These are phyloP conservation scores for Polydrusus cervinus DNA, from an alignment of 2,888 invertebrate genomes.

Conservation along the genomic window DNA sequence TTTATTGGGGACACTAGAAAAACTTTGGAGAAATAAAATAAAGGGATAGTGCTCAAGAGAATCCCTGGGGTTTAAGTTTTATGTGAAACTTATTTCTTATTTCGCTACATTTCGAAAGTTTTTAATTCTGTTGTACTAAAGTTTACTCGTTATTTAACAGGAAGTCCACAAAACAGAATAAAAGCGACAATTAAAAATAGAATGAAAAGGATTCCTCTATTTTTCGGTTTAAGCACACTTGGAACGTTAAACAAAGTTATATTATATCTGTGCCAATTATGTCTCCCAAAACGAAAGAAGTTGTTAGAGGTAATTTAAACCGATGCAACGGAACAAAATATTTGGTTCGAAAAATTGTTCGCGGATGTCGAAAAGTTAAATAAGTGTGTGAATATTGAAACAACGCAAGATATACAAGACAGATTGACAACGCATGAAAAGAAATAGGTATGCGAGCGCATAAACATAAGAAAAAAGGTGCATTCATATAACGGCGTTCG, in stretches of 20 bases:
- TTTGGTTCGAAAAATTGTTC: too few relatives aligned
- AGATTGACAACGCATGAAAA: too few relatives aligned
- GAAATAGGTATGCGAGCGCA: too few relatives aligned
- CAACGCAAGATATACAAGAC: too few relatives aligned
- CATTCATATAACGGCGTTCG: too few relatives aligned
- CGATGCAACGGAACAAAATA: too few relatives aligned
- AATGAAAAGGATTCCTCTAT: background rate
- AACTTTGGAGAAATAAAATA: slow-evolving; percentile 16
- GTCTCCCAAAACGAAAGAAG: too few relatives aligned
- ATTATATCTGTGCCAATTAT: too few relatives aligned
- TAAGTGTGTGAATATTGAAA: too few relatives aligned
- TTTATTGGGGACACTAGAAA: background rate
- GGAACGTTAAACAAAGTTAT: slow-evolving; percentile 5
- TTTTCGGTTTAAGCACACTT: slow-evolving; percentile 10
- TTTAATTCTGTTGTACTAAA: slow-evolving; percentile 27
- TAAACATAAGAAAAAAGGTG: too few relatives aligned
- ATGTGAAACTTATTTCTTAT: slow-evolving; percentile 34
- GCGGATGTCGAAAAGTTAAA: too few relatives aligned
- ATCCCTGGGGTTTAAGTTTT: slow-evolving; percentile 23
- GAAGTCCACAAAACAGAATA: slow-evolving; percentile 14
- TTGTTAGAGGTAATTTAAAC: too few relatives aligned
- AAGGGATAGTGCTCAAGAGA: background rate
- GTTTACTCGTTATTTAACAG: slow-evolving; percentile 25
- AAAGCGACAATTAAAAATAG: slow-evolving; percentile 29
- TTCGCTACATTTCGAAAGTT: slow-evolving; percentile 28